Evolutionary conservation across 1,140 invertebrate species (phyloP), one percentile per base, ranked within the genome.

Genomic region (Calephelis virginiensis): DNA sequence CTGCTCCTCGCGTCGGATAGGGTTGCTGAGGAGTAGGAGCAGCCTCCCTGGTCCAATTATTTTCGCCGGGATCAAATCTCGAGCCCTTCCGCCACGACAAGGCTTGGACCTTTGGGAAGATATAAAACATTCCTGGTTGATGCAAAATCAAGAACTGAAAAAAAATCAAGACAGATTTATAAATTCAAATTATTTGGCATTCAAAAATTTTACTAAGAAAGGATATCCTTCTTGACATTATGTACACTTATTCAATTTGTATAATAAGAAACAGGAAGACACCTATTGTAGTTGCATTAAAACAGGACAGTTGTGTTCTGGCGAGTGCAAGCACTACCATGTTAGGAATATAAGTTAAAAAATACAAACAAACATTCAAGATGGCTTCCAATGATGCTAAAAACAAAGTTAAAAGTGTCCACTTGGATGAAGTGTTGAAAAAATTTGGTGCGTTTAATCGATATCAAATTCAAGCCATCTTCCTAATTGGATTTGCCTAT

Each of bases 401-500:
- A 43, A 9, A 1, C 40, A 43, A 67, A 45, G 62, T 61, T 12
- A 68, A 68, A 1, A 68, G 63, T 48, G 66, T 77, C 8, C 73
- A 77, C 69, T 67, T 77, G 45, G 76, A 77, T 38, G 71, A 73
- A 0, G 67, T 77, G 37, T 48, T 77, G 5, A 72, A 73, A 28
- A 65, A 65, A 38, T 75, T 77, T 47, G 73, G 76, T 56, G 68
- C 62, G 0, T 73, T 71, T 45, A 71, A 68, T 60, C 67, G 75
- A 8, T 77, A 77, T n/a, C 69, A 75, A 38, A 17, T 73, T 40
- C 71, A 60, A 50, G 70, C 71, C 8, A 75, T 73, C 37, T 28
- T 77, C 0, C 64, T 77, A 6, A 73, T 77, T 11, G 74, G 75
- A 13, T 77, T 77, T 47, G 75, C 69, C 6, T 75, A 75, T 48